Conservation (phyloP, 2,888 invertebrate genomes). For the Troides aeacus region DNA sequence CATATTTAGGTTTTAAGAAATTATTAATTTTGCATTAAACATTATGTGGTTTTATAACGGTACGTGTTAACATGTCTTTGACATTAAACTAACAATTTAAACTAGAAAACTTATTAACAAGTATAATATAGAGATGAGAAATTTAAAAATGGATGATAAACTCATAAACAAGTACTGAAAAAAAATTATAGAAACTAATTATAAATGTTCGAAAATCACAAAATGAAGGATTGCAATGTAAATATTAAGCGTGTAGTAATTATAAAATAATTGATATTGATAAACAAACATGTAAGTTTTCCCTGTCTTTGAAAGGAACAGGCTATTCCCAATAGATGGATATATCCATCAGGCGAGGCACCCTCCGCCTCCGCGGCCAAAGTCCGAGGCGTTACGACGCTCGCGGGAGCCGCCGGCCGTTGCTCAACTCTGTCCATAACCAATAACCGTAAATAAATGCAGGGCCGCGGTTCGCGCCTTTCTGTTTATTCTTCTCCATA, state of each 20-base stretch:
- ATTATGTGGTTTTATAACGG: too few species aligned
- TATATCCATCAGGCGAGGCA: constrained; percentile 72
- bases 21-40: too few species aligned
- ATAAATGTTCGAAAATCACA: not conserved
- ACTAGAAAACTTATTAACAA: too few species aligned
- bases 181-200: not conserved
- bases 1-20: not conserved
- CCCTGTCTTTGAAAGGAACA: constrained; percentile 58
- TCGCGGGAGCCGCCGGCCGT: constrained; percentile 62
- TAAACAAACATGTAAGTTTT: constrained; percentile 1
- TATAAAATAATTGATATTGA: not conserved
- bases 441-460: constrained; percentile 79
- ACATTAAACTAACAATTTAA: too few species aligned
- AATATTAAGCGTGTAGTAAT: too few species aligned
- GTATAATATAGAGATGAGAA: too few species aligned
- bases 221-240: not conserved
- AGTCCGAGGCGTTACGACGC: constrained; percentile 77
- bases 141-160: too few species aligned
- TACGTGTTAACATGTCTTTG: too few species aligned
- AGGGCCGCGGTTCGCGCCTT: constrained; percentile 36
- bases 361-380: constrained; percentile 54
- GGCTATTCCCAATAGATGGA: constrained; percentile 68
- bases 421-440: constrained; percentile 76
- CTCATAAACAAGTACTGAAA: too few species aligned
- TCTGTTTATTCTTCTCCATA: constrained; percentile 28